Evolutionary conservation across 2,888 invertebrate species (phyloP), one percentile per base, ranked within the genome.

Genomic region (Rotaria magnacalcarata): DNA sequence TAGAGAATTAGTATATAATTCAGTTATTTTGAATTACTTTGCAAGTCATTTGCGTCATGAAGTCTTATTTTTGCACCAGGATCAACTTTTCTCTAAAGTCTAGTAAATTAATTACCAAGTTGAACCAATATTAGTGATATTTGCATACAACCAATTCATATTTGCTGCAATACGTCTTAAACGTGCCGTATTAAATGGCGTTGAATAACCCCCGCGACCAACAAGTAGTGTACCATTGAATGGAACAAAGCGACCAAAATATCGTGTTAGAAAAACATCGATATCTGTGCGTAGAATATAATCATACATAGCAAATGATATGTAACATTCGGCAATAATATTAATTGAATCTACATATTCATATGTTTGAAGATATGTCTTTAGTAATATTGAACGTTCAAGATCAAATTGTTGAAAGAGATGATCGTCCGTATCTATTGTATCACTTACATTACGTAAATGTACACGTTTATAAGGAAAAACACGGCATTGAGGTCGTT

Each of bases 321-420:
- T 27, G 60, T 87, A 87, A 41, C 87, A 85, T 16, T 87, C 87
- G 60, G 58, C 75, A n/a, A 75, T 80, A 16, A 84, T 54, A 54
- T 85, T 75, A 43, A 87, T 85, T 14, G 87, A 87, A 56, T 87
- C 87, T 1, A 87, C n/a, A 84, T 87, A 87, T n/a, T 43, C 47
- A 54, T 87, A 85, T 16, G 11, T 75, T 43, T 19, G 11, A n/a
- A 85, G 21, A 60, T 60, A 8, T 24, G 41, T 41, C 11, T 52
- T 85, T 7, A 86, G 5, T 80, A n/a, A 10, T 14, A 47, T 47
- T 80, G 47, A 47, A 47, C 80, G 80, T 6, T 34, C 2, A 16
- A 5, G 19, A 67, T 67, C 34, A 19, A 67, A 2, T 27, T 67
- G 27, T 34, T 67, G 67, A 34, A 34, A 67, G 6, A 34, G 5